Percentiles rank a stretch among this genome's conserved stretches.
phyloP scores from a whole-genome alignment of 2,797 vertebrate genomes.

The Pseudochromis fuscus region DNA sequence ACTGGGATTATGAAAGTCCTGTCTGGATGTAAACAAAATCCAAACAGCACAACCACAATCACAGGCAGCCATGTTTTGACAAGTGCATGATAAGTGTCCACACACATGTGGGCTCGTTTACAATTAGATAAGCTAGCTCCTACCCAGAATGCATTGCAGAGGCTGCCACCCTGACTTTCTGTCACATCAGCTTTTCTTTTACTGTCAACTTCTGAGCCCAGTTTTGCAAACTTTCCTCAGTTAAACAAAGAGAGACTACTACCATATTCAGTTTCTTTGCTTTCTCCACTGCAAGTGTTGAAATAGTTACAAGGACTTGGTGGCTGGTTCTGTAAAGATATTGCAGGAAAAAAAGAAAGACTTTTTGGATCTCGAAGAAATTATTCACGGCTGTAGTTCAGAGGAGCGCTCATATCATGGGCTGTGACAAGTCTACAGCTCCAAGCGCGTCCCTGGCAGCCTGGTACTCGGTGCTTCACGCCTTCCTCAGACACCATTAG shows the following conservation, averaged over 20 bases:
- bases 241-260: slow-evolving; percentile 79
- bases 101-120: slow-evolving; percentile 63
- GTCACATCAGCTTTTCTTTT: slow-evolving; percentile 69
- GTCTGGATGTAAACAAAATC: slow-evolving; percentile 88
- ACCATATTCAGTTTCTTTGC: slow-evolving; percentile 74
- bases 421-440: slow-evolving; percentile 81
- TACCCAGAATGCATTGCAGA: slow-evolving; percentile 68
- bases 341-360: slow-evolving; percentile 47
- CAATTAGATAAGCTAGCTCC: slow-evolving; percentile 74
- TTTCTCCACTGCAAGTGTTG: slow-evolving; percentile 78
- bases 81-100: slow-evolving; percentile 77
- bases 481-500: slow-evolving; percentile 79
- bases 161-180: slow-evolving; percentile 45
- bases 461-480: slow-evolving; percentile 59
- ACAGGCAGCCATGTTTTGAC: slow-evolving; percentile 77
- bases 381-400: slow-evolving; percentile 82
- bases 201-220: slow-evolving; percentile 74
- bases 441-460: slow-evolving; percentile 75
- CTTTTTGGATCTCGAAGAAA: slow-evolving; percentile 80
- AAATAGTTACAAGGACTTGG: slow-evolving; percentile 81
- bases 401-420: slow-evolving; percentile 75
- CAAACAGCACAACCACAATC: slow-evolving; percentile 72
- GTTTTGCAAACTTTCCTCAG: slow-evolving; percentile 81
- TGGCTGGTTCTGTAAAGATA: slow-evolving; percentile 75
- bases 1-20: slow-evolving; percentile 79